phyloP scores from a whole-genome alignment of 2,797 vertebrate species.

The Champsocephalus esox region DNA sequence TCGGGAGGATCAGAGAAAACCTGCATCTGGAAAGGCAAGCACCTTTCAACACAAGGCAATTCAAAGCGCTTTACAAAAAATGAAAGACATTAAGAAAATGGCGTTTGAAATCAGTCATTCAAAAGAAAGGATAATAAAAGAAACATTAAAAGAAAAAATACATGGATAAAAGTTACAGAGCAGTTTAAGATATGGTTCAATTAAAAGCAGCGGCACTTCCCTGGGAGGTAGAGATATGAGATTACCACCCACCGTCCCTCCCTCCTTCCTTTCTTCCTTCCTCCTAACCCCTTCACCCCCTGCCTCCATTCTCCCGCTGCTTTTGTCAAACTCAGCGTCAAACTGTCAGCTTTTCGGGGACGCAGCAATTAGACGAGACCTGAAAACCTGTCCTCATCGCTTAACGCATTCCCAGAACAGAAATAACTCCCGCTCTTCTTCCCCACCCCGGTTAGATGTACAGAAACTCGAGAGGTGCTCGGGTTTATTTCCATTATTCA shows the following conservation, averaged over 20 bases:
- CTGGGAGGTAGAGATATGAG: conserved; percentile 40
- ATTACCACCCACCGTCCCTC: conserved; percentile 25
- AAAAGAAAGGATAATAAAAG: too few species aligned
- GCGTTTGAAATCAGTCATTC: too few species aligned
- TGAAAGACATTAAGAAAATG: too few species aligned
- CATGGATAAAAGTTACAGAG: too few species aligned
- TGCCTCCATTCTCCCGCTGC: conserved; percentile 34
- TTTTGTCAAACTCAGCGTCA: conserved; percentile 59
- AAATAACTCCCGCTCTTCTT: conserved; percentile 55
- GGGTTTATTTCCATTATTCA: conserved; percentile 23
- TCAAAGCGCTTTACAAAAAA: too few species aligned
- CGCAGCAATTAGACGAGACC: conserved; percentile 60
- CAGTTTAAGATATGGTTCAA: too few species aligned
- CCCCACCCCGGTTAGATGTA: conserved; percentile 44
- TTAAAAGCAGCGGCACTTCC: conserved; percentile 10
- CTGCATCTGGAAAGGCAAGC: conserved; percentile 27
- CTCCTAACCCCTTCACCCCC: conserved; percentile 30
- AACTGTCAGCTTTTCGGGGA: conserved; percentile 63
- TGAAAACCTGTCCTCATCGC: conserved; percentile 53
- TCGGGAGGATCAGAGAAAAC: neutral
- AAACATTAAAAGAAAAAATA: too few species aligned
- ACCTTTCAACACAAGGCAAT: too few species aligned
- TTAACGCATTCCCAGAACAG: conserved; percentile 54
- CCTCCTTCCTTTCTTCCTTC: conserved; percentile 4
- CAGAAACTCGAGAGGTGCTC: conserved; percentile 37